Evolutionary conservation across 2,797 vertebrate species (phyloP), one percentile per base, ranked within the genome.

Genomic region (Syndactyla subalaris): DNA sequence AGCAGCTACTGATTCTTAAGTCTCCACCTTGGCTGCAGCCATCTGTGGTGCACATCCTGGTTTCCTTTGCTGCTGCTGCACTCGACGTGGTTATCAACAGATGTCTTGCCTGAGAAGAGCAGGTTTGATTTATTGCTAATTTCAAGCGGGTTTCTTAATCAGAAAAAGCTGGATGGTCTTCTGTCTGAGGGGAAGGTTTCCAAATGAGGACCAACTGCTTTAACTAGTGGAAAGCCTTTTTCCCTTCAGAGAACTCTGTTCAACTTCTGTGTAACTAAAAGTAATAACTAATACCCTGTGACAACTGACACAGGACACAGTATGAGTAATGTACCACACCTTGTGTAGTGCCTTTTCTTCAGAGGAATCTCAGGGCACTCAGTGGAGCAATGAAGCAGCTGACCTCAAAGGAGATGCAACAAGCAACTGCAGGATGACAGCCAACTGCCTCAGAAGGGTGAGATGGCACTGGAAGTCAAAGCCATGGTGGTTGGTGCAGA

Each of bases 21-120:
- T 38, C 67, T 84, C 62, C 43, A 85, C 72, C 63, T 79, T 88
- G 66, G 76, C 72, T 88, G 75, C 86, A 93, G 85, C 49, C 84
- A 51, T 70, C 85, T 91, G 62, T 82, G 92, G 68, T 93, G 76
- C 72, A 58, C 30, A 38, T 88, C 92, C 85, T 87, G 89, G 46
- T 79, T 84, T 79, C 39, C 80, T 95, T 89, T 70, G 81, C 43
- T 30, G 88, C 84, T 65, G 55, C 71, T 20, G 48, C 72, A 51
- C 77, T 92, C 22, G 6, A 59, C 3, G 16, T 93, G 90, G 77
- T 81, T 88, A 89, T 92, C 97, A 97, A 97, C 96, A 97, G 97
- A 92, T 97, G 96, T 92, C 92, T 96, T 91, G 88, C 83, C 85
- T 59, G 49, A 84, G 82, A 96, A 95, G 89, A 97, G 84, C 58